Conservation (phyloP, 2,797 vertebrate species). For the Ctenosaura bakeri region DNA sequence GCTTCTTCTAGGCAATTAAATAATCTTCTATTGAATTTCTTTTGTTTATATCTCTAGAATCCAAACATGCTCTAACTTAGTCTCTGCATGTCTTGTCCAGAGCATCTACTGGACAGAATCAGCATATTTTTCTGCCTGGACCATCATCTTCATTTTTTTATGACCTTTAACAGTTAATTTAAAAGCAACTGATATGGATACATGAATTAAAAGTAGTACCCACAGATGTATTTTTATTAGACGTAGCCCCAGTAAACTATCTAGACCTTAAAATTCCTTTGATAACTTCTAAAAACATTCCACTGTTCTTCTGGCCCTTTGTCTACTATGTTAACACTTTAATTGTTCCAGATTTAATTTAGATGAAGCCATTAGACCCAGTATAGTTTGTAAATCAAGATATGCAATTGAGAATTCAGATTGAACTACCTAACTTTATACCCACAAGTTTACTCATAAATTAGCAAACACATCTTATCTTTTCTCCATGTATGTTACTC, state of each 20-base stretch:
- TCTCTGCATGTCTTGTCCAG: too few species aligned
- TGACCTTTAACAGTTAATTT: not conserved
- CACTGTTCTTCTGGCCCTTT: not conserved
- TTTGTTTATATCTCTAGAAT: too few species aligned
- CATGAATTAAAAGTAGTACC: not conserved
- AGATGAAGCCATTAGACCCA: not conserved
- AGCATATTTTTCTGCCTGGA: not conserved
- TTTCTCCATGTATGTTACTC: not conserved
- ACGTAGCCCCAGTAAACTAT: not conserved
- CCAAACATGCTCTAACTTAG: too few species aligned
- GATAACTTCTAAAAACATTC: not conserved
- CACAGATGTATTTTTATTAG: not conserved
- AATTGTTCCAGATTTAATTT: conserved; percentile 17
- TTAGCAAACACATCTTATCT: not conserved
- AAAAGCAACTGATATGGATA: not conserved
- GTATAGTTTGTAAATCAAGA: not conserved
- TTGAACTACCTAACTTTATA: not conserved
- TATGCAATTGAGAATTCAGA: not conserved
- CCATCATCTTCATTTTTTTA: not conserved
- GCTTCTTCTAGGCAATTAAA: too few species aligned
- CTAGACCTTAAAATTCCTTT: not conserved
- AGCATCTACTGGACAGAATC: too few species aligned
- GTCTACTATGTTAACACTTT: not conserved
- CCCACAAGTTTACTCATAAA: not conserved
- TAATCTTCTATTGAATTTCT: too few species aligned